Base-by-base conservation (phyloP, 2,888 invertebrate species). In the Melanotus villosus region DNA sequence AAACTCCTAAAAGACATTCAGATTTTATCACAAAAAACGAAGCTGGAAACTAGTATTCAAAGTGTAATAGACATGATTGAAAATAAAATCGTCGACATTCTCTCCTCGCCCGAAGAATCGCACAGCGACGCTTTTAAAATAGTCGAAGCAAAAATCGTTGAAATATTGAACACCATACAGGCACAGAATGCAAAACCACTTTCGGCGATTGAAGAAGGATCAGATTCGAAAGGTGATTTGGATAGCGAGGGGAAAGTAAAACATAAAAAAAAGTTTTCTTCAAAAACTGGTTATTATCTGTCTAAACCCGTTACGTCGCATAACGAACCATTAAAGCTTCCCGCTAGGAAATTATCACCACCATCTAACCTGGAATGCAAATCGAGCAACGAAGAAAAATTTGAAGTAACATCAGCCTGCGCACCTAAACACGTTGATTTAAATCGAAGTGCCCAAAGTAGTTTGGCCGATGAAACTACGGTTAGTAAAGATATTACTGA, bases 1-100 rank as follows among this genome's bases (percentile, higher is more conserved):
- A 63, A 47, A n/a, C 7, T 21, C 7, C 6, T 54, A 12, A 41
- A 30, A n/a, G 59, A 66, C 19, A 21, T 60, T 18, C 26, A 64
- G 30, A 45, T 18, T 9, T 7, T 19, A 7, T 6, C 45, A 1
- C 10, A 45, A 19, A 21, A 57, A 47, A 16, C 19, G 1, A 30
- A 6, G 4, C 45, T 68, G 9, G 70, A 70, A 64, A 12, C 21
- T 3, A 59, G 52, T 21, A 67, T 70, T 14, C 70, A 70, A 56
- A 64, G 47, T 5, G 65, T 71, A 2, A 71, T 71, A 6, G 65
- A 71, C 12, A 65, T 62, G 65, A 65, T 71, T 45, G 71, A 71
- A 54, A 36, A 16, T 9, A 68, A 68, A 45, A 71, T 71, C 9
- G 62, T 68, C 2, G 71, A 71, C 10, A 60, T 68, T 4, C 18